phyloP scores from a whole-genome alignment of 2,888 invertebrate genomes.

The Lamellibrachia columna region DNA sequence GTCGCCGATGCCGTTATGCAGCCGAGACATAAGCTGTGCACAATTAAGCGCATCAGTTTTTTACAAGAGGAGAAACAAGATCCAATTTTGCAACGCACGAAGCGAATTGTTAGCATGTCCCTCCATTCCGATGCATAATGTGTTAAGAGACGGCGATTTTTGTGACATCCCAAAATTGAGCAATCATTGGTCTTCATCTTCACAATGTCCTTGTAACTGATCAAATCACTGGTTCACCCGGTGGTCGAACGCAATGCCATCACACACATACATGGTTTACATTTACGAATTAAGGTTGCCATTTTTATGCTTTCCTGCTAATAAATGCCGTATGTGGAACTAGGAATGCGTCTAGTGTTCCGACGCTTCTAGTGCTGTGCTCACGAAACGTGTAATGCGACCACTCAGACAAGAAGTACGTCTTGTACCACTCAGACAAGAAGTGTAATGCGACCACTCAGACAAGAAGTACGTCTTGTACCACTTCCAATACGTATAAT shows the following conservation, averaged over 20 bases:
- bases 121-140: neutral
- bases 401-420: neutral
- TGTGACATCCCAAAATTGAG: neutral
- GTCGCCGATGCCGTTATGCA: too few relatives aligned
- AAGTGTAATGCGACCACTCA: neutral
- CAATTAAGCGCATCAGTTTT: neutral
- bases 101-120: neutral
- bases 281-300: neutral
- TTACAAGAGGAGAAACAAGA: neutral
- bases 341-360: neutral
- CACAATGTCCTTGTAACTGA: neutral
- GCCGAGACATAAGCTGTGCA: too few relatives aligned
- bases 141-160: neutral
- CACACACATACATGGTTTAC: neutral
- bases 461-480: neutral
- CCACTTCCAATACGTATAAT: neutral
- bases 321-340: neutral
- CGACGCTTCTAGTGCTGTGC: neutral
- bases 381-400: neutral
- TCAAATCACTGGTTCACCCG: neutral
- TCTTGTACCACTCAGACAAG: neutral
- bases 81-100: neutral
- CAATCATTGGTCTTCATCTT: neutral
- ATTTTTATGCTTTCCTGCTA: neutral
- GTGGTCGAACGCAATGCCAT: neutral